Conservation (phyloP, 37 sponge, comb jelly and placozoan species). For the Geodia barretti region DNA sequence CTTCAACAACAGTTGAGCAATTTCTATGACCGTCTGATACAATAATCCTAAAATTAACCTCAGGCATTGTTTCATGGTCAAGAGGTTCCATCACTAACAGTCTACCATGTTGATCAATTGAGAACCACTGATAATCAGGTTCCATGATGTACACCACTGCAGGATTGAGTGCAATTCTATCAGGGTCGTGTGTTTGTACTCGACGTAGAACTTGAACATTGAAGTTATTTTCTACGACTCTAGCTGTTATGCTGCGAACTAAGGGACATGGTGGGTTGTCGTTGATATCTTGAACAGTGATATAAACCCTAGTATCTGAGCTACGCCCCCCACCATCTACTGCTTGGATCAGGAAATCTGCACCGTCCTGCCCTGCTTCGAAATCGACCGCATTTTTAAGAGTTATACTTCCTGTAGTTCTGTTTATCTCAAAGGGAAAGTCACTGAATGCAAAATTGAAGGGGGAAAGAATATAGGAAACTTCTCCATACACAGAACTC, state of each 20-base stretch:
- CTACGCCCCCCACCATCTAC: constrained; percentile 34
- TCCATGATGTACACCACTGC: constrained; percentile 14
- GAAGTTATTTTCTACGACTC: constrained; percentile 16
- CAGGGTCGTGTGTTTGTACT: constrained; percentile 20
- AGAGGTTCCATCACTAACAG: constrained; percentile 25
- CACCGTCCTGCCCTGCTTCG: constrained; percentile 39
- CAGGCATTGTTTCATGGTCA: constrained; percentile 44
- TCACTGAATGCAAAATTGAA: constrained; percentile 12
- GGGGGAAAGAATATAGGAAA: constrained; percentile 7
- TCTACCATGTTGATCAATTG: constrained; percentile 20
- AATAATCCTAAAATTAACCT: constrained; percentile 47
- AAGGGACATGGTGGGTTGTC: constrained; percentile 62
- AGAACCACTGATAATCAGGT: constrained; percentile 29
- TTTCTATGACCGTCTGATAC: constrained; percentile 44
- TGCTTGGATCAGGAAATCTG: constrained; percentile 38
- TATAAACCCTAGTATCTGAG: constrained; percentile 9
- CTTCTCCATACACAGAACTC: constrained; percentile 26
- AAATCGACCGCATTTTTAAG: constrained; percentile 22
- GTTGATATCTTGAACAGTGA: constrained; percentile 63
- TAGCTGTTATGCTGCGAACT: constrained; percentile 3
- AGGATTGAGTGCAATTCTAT: constrained; percentile 33
- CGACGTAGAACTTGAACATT: background rate
- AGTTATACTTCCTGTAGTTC: constrained; percentile 23
- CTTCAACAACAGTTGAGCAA: constrained; percentile 15
- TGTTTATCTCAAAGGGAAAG: constrained; percentile 22